Base-by-base conservation (phyloP, 2,888 invertebrate genomes). In the Pocota personata region DNA sequence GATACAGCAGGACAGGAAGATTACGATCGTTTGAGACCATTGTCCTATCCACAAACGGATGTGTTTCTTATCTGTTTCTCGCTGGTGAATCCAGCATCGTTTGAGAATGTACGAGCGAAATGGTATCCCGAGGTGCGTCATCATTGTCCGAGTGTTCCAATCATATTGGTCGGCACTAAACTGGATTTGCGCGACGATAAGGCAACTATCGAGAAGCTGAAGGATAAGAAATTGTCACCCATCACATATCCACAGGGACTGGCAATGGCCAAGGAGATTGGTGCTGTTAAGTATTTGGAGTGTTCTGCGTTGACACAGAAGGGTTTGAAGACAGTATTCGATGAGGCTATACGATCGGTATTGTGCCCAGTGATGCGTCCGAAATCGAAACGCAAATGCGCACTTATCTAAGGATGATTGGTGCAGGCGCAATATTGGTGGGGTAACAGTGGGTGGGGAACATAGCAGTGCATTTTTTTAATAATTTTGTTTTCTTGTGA, bases 71-170 rank as follows among this genome's bases (percentile, higher is more conserved):
- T 92, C 62, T 92, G 92, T 60, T 91, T 91, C 84, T 91, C 91
- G 24, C 88, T 91, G 88, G 92, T 91, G 0, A 91, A 91, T 87
- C 91, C 91, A 35, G 92, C 91, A 55, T 92, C 91, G 16, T 91
- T 91, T 71, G 91, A 91, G 89, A 91, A 91, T 73, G 91, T 91
- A 6, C 91, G 91, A 40, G 91, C 91, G 83, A 91, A 91, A 87
- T 91, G 91, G 91, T 91, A 90, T 87, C 92, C 91, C 14, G 92
- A 92, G 88, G 91, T 91, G 75, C 91, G 91, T 87, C 91, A 91
- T 87, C 91, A 91, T 60, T 91, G 91, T 72, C 91, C 91, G 24
- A 92, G 90, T 88, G 92, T 91, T 16, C 91, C 91, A 12, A 91
- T 92, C 27, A 91, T 91, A 30, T 88, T 91, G 16, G 91, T 91